Evolutionary conservation across 1,140 invertebrate species (phyloP), one percentile per base, ranked within the genome.

Genomic region (Anastatus disparis): DNA sequence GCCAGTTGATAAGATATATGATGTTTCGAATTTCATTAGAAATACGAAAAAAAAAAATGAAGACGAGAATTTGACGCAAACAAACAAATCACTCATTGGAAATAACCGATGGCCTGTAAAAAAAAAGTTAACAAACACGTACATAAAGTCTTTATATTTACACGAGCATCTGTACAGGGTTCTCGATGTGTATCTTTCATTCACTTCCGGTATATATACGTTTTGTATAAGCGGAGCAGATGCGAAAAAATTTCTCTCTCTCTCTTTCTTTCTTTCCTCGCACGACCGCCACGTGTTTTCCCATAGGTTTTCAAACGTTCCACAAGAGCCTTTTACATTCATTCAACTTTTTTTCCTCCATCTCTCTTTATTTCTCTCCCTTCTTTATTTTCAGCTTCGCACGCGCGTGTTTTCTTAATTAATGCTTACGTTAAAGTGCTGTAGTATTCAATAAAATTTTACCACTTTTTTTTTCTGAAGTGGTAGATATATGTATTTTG

Each of bases 181-280:
- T n/a, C 2, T 35, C 44, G 50, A 56, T 66, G 24, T 46, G 48
- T 35, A 50, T 63, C 46, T 64, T n/a, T 20, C 29, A 26, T 50
- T 20, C 48, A 20, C 31, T 64, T 64, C 48, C 62, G 26, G 59
- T 35, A n/a, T n/a, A n/a, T n/a, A n/a, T n/a, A n/a, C n/a, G n/a
- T n/a, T n/a, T n/a, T n/a, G n/a, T n/a, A n/a, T n/a, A n/a, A n/a
- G n/a, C n/a, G n/a, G n/a, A n/a, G 44, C 59, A 63, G 59, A 63
- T 63, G 44, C 59, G 26, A 63, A 50, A 63, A 63, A 35, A 8
- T 20, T 13, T 35, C n/a, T n/a, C n/a, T n/a, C n/a, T n/a, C n/a
- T n/a, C n/a, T n/a, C n/a, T n/a, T n/a, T n/a, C n/a, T 4, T 9
- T 26, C 8, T 35, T 38, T 4, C 15, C 4, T 20, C 31, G 29